These are phyloP conservation scores for Heliconius congener DNA, from an alignment of 1,140 invertebrate genomes.

Conservation along the genomic window DNA sequence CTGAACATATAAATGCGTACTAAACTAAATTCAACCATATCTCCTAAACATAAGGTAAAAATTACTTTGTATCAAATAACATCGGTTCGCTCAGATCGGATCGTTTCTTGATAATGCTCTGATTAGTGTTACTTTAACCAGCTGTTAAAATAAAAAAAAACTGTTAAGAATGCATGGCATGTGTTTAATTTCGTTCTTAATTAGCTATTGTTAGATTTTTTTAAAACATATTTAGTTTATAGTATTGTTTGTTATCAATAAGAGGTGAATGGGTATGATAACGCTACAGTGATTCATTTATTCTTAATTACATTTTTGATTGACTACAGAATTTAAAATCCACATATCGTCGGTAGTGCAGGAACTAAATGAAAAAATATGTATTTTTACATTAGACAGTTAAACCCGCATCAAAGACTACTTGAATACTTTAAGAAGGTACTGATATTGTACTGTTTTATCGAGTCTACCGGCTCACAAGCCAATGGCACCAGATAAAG, in stretches of 20 bases:
- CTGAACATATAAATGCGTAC: conserved; percentile 45
- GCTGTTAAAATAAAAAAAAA: conserved; percentile 26
- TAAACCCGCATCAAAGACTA: too few species aligned
- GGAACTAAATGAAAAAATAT: too few species aligned
- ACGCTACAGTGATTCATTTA: neutral
- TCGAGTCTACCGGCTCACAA: too few species aligned
- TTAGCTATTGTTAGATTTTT: neutral
- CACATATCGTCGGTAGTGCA: too few species aligned
- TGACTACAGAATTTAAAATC: neutral
- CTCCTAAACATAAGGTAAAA: neutral
- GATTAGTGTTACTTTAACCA: conserved; percentile 42
- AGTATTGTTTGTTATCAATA: neutral
- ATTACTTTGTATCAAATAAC: conserved; percentile 17
- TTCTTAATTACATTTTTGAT: neutral
- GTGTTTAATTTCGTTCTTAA: neutral
- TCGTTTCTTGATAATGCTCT: conserved; percentile 38
- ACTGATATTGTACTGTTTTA: too few species aligned
- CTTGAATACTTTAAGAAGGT: too few species aligned
- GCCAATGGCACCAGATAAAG: too few species aligned
- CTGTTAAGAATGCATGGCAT: neutral
- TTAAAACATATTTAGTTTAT: neutral
- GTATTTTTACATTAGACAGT: too few species aligned
- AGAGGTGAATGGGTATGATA: neutral
- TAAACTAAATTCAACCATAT: conserved; percentile 18
- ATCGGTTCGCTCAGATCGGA: conserved; percentile 29